Evolutionary conservation across 2,888 invertebrate species (phyloP).

Genomic region (Hybos culiciformis): DNA sequence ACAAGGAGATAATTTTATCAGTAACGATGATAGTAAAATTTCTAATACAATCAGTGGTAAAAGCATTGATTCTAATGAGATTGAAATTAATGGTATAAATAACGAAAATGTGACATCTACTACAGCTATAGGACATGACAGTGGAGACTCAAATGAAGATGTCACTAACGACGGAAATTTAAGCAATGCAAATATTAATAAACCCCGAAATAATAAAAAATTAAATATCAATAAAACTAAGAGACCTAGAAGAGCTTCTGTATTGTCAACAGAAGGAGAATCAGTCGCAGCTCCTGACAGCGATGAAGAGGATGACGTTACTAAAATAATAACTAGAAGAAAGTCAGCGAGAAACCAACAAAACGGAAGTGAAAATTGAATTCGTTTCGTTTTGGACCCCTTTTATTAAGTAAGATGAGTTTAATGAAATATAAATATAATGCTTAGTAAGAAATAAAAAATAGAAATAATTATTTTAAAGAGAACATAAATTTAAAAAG

Average conservation of each 20-base stretch:
- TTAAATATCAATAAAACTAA: too few relatives aligned
- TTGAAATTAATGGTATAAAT: constrained; percentile 11
- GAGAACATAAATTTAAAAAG: too few relatives aligned
- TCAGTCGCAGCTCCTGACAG: constrained; percentile 15
- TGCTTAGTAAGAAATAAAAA: too few relatives aligned
- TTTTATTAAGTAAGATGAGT: too few relatives aligned
- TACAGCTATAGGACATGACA: constrained; percentile 11
- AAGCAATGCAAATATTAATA: too few relatives aligned
- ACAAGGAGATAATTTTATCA: constrained; percentile 15
- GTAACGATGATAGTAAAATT: background rate
- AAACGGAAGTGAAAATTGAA: constrained; percentile 10
- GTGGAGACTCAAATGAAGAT: constrained; percentile 12
- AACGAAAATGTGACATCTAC: constrained; percentile 9
- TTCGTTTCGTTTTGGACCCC: background rate
- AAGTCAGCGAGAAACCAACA: constrained; percentile 18
- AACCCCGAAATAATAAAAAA: constrained; percentile 14
- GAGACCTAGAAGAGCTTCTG: constrained; percentile 17
- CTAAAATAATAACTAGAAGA: constrained; percentile 16
- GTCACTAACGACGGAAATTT: constrained; percentile 15
- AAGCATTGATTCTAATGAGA: too few relatives aligned
- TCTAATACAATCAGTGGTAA: too few relatives aligned
- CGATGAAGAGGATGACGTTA: constrained; percentile 14
- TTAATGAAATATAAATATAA: too few relatives aligned
- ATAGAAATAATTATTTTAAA: too few relatives aligned
- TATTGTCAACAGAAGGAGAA: constrained; percentile 19